Evolutionary conservation across 2,888 invertebrate species (phyloP).

Genomic region (Nomada ruficornis): DNA sequence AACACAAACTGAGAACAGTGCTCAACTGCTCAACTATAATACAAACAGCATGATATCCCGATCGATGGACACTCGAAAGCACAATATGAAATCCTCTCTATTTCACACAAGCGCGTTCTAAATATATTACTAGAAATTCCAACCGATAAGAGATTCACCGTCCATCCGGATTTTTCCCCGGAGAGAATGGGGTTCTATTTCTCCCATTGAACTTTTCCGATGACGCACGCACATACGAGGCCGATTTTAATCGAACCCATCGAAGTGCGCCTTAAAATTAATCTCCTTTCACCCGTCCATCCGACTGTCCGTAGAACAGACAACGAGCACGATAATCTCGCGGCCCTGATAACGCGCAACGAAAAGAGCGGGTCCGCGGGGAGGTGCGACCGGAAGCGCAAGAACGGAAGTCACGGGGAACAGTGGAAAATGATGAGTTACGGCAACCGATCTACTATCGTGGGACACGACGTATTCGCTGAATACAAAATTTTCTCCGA

Average conservation of each 20-base stretch:
- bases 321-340: conserved; percentile 46
- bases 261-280: conserved; percentile 38
- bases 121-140: no score
- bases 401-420: conserved; percentile 61
- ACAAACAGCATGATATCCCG: not conserved
- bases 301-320: conserved; percentile 33
- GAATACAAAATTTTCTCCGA: conserved; percentile 67
- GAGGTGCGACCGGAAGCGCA: conserved; percentile 20
- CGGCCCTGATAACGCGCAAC: conserved; percentile 19
- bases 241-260: conserved; percentile 37
- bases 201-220: conserved; percentile 7
- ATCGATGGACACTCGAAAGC: not conserved
- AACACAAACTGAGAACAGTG: no score
- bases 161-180: not conserved
- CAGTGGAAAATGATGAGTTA: conserved; percentile 67
- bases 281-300: conserved; percentile 37
- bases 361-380: conserved; percentile 11
- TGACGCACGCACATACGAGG: not conserved
- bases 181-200: no score
- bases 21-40: no score
- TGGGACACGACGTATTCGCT: conserved; percentile 66
- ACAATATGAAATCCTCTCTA: not conserved
- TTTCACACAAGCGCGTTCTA: no score
- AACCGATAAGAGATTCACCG: not conserved
- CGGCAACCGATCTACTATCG: conserved; percentile 61